Evolutionary conservation across 2,113 vertebrate species (phyloP).

Genomic region (Catharus fuscescens): DNA sequence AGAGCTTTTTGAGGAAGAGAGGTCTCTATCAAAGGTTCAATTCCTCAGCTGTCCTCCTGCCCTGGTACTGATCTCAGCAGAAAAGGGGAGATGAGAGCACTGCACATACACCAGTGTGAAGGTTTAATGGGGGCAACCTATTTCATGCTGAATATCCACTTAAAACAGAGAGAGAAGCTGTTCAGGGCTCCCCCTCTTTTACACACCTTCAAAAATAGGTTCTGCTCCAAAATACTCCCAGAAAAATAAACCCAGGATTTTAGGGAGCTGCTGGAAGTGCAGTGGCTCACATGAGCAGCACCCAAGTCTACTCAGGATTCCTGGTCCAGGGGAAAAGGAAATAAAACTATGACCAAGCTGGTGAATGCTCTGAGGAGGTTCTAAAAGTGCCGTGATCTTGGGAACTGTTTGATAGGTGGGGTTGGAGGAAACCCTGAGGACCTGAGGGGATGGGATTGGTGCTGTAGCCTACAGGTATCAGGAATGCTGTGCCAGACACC

Average conservation of each 20-base stretch:
- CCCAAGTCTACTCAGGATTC: neutral
- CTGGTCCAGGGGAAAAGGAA: neutral
- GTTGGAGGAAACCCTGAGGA: neutral
- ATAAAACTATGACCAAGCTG: fast-evolving
- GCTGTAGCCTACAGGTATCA: neutral
- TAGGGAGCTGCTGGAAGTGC: neutral
- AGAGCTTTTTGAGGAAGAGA: neutral
- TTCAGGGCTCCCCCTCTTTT: neutral
- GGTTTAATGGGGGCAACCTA: neutral
- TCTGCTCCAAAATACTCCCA: neutral
- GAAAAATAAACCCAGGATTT: neutral
- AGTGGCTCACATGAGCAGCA: fast-evolving
- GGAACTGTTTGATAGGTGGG: neutral
- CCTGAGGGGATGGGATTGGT: neutral
- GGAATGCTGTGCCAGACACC: neutral
- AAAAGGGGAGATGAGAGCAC: neutral
- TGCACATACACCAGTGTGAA: neutral
- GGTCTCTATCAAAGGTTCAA: neutral
- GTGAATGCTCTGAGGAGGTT: neutral
- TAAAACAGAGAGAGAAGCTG: neutral
- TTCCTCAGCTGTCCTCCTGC: neutral
- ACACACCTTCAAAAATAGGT: neutral
- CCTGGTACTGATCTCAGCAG: neutral
- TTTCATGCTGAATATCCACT: neutral
- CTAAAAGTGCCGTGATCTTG: neutral